A percentile compares a stretch with the other conserved stretches of the same genome.
Evolutionary conservation across 2,113 vertebrate species (phyloP).

Genomic region (Puma concolor): DNA sequence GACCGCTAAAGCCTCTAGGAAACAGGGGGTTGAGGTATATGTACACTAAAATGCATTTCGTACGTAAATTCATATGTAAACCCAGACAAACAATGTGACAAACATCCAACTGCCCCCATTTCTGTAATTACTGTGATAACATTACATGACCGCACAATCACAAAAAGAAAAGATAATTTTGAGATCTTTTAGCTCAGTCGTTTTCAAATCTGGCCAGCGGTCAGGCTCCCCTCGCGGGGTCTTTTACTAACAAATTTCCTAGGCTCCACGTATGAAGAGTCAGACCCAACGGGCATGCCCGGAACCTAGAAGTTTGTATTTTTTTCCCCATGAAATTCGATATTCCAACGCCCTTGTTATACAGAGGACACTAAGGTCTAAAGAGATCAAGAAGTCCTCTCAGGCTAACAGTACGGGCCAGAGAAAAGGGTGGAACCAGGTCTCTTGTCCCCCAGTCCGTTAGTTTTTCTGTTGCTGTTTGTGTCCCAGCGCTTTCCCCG

Average conservation of each 20-base stretch:
- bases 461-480: background rate
- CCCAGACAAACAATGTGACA: background rate
- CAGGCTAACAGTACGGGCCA: background rate
- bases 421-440: background rate
- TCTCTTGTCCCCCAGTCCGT: background rate
- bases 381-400: background rate
- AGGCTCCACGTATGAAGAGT: background rate
- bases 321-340: background rate
- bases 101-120: background rate
- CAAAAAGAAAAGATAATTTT: background rate
- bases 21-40: background rate
- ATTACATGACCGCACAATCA: background rate
- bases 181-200: background rate
- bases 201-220: background rate
- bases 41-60: background rate
- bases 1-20: background rate
- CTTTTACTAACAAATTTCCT: background rate
- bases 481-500: background rate
- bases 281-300: background rate
- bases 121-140: background rate
- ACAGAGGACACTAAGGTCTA: background rate
- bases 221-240: background rate
- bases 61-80: background rate
- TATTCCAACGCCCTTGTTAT: background rate
- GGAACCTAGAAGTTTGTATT: background rate